phyloP scores from a whole-genome alignment of 1,140 invertebrate genomes.

The Diploscapter pachys region DNA sequence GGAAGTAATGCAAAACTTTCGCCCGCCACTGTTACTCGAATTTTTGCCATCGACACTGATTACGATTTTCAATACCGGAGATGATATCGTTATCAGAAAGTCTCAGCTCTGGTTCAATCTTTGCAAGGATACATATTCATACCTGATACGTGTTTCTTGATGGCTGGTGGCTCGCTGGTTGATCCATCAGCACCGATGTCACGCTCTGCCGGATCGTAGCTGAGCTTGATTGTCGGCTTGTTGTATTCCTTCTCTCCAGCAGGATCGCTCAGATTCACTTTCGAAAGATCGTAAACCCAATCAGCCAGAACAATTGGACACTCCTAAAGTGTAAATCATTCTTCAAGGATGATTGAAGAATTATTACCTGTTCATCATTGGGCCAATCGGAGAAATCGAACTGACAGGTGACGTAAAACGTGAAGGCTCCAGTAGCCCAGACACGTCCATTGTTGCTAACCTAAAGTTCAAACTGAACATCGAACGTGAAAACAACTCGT shows the following conservation, averaged over 20 bases:
- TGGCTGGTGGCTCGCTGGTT: too few species aligned
- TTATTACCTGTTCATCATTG: conserved; percentile 48
- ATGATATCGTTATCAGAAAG: too few species aligned
- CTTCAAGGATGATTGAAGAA: neutral
- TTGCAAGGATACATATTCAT: neutral
- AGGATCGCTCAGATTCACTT: conserved; percentile 50
- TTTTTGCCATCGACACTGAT: too few species aligned
- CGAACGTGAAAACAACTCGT: conserved; percentile 16
- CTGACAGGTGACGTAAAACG: conserved; percentile 52
- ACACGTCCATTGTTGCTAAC: neutral
- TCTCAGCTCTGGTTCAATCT: neutral
- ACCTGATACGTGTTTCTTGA: conserved; percentile 54
- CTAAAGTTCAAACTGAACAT: conserved; percentile 2
- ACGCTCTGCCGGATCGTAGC: conserved; percentile 46
- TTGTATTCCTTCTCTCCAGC: conserved; percentile 8
- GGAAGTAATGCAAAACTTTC: too few species aligned
- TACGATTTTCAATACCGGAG: too few species aligned
- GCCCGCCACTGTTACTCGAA: too few species aligned
- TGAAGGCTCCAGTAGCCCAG: conserved; percentile 45
- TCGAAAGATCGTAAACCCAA: conserved; percentile 56
- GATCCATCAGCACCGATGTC: neutral
- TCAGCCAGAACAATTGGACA: conserved; percentile 59
- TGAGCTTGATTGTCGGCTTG: conserved; percentile 49
- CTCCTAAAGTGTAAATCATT: conserved; percentile 29
- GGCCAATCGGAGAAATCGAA: conserved; percentile 55